A percentile compares a stretch with the other conserved stretches of the same genome.
Evolutionary conservation across 2,888 invertebrate species (phyloP).

Genomic region (Aphodius sticticus): DNA sequence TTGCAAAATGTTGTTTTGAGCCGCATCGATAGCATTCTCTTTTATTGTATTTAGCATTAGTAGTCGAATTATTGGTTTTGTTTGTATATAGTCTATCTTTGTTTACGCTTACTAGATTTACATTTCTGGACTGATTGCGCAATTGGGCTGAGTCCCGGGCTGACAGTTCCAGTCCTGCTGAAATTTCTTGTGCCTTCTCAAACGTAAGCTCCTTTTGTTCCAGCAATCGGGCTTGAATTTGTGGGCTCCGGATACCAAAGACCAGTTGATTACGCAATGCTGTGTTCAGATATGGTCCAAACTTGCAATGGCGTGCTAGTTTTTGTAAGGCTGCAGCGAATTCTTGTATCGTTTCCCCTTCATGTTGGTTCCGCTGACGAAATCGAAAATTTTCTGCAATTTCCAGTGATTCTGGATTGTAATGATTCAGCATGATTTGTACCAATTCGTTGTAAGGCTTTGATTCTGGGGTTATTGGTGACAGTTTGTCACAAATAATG

Average conservation of each 20-base stretch:
- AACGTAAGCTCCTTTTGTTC: slow-evolving; percentile 31
- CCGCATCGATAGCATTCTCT: neutral
- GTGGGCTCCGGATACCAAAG: slow-evolving; percentile 34
- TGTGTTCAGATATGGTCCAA: slow-evolving; percentile 32
- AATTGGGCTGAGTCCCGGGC: slow-evolving; percentile 10
- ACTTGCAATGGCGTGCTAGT: slow-evolving; percentile 31
- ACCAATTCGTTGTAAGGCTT: too few relatives aligned
- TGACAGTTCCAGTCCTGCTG: slow-evolving; percentile 28
- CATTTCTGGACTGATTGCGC: neutral
- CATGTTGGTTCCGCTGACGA: slow-evolving; percentile 41
- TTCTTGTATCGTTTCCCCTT: too few relatives aligned
- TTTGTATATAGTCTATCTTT: neutral
- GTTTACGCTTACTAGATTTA: neutral
- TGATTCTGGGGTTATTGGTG: slow-evolving; percentile 32
- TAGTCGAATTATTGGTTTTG: neutral
- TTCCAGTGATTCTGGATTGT: slow-evolving; percentile 41
- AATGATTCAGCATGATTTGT: too few relatives aligned
- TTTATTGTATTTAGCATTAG: neutral
- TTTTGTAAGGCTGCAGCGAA: slow-evolving; percentile 33
- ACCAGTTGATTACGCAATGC: slow-evolving; percentile 38
- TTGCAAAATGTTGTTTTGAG: slow-evolving; percentile 8
- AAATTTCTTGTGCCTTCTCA: slow-evolving; percentile 32
- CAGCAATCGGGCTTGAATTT: slow-evolving; percentile 29
- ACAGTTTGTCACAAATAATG: slow-evolving; percentile 37
- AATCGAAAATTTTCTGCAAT: slow-evolving; percentile 44